Evolutionary conservation across 1,140 invertebrate genomes (phyloP), one percentile per base, ranked within the genome.

Genomic region (Euwallacea similis): DNA sequence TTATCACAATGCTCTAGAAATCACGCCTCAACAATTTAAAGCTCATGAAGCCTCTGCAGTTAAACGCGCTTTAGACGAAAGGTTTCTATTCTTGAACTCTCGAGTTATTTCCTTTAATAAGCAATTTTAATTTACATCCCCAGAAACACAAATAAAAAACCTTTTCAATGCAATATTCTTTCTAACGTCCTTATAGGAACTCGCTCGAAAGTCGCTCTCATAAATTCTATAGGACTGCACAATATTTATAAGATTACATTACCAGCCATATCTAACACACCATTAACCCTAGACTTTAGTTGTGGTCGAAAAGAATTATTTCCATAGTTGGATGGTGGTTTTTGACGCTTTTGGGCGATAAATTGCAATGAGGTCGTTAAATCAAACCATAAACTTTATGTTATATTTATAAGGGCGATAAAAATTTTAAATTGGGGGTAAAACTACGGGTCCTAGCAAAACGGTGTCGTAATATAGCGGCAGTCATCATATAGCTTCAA

Each of bases 21-120:
- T 60, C 58, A 60, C 58, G 58, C 58, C 7, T 13, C 58, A 42
- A 42, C 58, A 60, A 60, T 60, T 60, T 60, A 8, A 42, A 42
- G 13, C 33, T 42, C 58, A 13, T 42, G 42, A 16, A 60, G 58
- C 58, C 41, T 60, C 13, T 13, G 42, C 58, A 60, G 41, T 60
- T 60, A 41, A 10, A 41, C 21, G 9, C 33, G 58, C 58, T 60
- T 60, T 42, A 41, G 11, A 42, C 4, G 42, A 60, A 60, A 50
- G 46, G 46, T 50, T 50, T 50, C 6, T 50, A 10, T 11, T 50
- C 46, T 50, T 50, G 2, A 50, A 13, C 21, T 33, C 1, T 33
- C 21, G 21, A 33, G 21, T 33, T 33, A 33, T 33, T 33, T 33
- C 21, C 21, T 4, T 4, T 33, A 33, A 33, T 33, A 33, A 33